Evolutionary conservation across 2,888 invertebrate species (phyloP).

Genomic region (Agriotes lineatus): DNA sequence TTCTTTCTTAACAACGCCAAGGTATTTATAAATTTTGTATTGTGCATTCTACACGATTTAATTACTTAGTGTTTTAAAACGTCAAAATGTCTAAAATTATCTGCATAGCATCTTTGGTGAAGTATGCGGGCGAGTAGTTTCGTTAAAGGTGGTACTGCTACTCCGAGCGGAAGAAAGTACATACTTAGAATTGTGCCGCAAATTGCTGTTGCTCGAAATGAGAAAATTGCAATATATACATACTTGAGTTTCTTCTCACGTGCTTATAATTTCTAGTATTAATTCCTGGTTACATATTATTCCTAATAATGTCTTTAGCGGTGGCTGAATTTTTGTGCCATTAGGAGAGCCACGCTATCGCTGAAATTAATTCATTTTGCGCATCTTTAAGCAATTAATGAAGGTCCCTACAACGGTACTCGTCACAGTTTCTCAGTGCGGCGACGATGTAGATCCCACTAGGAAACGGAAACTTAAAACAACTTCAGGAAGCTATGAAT

Average conservation of each 20-base stretch:
- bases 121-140: too few species aligned
- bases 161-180: background rate
- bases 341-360: background rate
- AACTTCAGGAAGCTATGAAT: constrained; percentile 19
- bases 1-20: too few species aligned
- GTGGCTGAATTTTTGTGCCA: background rate
- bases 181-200: background rate
- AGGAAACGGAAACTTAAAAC: constrained; percentile 15
- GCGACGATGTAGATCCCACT: background rate
- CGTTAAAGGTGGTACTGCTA: too few species aligned
- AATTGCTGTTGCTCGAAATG: background rate
- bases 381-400: background rate
- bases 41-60: too few species aligned
- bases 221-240: background rate
- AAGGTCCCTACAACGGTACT: background rate
- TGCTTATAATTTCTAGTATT: background rate
- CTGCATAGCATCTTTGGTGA: too few species aligned
- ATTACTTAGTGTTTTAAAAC: too few species aligned
- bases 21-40: too few species aligned
- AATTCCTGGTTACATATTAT: too few species aligned
- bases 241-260: background rate
- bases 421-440: background rate
- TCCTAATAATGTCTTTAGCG: background rate
- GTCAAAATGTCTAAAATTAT: too few species aligned
- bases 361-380: background rate